Conservation (phyloP, 2,113 vertebrate genomes). For the Zapornia atra region DNA sequence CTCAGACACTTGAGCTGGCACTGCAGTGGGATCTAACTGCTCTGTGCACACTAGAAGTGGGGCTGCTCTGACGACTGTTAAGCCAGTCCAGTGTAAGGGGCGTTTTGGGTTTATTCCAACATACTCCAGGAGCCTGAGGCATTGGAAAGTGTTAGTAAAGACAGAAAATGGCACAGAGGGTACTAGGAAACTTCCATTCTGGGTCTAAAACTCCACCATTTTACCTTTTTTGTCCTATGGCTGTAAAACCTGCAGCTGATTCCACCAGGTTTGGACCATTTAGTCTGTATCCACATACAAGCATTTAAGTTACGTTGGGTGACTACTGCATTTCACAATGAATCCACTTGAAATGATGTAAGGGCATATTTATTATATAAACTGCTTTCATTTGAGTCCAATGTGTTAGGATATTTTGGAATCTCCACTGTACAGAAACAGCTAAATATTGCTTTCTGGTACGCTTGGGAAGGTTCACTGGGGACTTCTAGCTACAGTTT, state of each 20-base stretch:
- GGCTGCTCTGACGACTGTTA: neutral
- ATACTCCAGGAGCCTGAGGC: neutral
- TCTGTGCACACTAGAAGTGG: neutral
- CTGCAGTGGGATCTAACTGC: neutral
- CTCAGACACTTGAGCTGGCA: accelerated
- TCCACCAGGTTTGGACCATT: neutral
- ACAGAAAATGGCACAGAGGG: neutral
- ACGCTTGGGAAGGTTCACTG: neutral
- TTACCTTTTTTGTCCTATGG: neutral
- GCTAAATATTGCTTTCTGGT: neutral
- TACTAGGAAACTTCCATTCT: neutral
- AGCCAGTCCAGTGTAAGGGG: neutral
- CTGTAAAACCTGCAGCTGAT: neutral
- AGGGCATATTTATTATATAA: neutral
- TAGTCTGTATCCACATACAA: neutral
- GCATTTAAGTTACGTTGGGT: neutral
- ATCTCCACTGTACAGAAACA: neutral
- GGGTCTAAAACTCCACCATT: neutral
- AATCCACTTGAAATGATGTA: neutral
- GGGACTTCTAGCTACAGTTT: neutral
- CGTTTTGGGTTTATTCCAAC: neutral
- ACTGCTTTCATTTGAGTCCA: neutral
- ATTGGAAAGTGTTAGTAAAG: neutral
- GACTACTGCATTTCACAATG: neutral
- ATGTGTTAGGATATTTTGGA: neutral